Conservation (phyloP, 2,113 vertebrate genomes). For the Miniopterus natalensis region DNA sequence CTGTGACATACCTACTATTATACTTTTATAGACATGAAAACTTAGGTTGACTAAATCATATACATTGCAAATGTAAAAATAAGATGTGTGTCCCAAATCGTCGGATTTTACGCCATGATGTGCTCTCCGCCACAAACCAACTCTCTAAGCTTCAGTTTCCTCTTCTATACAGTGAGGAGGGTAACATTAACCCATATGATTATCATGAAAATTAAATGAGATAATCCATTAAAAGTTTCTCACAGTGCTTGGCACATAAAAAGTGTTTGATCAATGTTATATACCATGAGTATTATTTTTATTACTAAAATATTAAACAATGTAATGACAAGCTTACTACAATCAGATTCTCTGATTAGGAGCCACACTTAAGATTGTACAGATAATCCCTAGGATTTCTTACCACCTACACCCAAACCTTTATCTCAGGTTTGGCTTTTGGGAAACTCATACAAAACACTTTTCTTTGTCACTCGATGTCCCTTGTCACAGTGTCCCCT, state of each 20-base stretch:
- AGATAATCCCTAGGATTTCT: neutral
- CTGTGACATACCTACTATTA: neutral
- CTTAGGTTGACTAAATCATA: neutral
- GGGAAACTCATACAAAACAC: neutral
- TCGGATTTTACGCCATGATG: neutral
- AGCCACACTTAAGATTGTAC: neutral
- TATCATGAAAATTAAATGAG: neutral
- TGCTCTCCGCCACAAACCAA: neutral
- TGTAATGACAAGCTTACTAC: neutral
- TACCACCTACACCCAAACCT: neutral
- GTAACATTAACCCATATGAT: neutral
- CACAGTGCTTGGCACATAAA: neutral
- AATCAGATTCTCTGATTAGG: neutral
- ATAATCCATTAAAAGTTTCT: neutral
- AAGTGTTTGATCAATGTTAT: neutral
- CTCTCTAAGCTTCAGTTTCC: neutral
- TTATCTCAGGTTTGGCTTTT: neutral
- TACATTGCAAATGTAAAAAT: neutral
- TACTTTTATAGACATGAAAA: neutral
- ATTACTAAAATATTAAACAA: neutral
- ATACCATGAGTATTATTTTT: neutral
- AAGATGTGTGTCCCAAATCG: neutral
- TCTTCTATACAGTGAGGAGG: neutral
- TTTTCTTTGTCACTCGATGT: neutral
- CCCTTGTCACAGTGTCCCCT: neutral